Percentiles rank a stretch among this genome's conserved stretches.
Conservation (phyloP, 2,797 vertebrate genomes). For the Lacerta bilineata region DNA sequence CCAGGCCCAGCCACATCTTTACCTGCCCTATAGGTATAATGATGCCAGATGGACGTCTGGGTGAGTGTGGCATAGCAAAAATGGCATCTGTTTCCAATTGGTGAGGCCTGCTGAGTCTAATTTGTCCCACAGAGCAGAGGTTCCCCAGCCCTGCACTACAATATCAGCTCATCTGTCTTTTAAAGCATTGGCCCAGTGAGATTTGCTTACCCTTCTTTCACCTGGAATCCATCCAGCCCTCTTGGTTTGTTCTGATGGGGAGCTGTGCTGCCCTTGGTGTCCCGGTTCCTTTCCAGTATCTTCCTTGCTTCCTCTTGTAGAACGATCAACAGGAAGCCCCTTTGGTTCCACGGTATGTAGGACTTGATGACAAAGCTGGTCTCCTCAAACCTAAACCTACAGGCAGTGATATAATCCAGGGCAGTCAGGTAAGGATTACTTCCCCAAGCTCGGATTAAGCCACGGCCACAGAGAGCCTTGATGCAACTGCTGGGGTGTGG, state of each 20-base stretch:
- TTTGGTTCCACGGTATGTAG: constrained; percentile 93
- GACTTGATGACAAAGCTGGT: constrained; percentile 88
- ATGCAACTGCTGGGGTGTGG: constrained; percentile 92
- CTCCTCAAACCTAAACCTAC: constrained; percentile 87
- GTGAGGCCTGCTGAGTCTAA: too few relatives aligned
- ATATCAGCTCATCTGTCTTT: background rate
- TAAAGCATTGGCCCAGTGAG: background rate
- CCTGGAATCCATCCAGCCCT: constrained; percentile 36
- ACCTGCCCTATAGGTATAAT: too few relatives aligned
- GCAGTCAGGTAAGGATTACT: constrained; percentile 87
- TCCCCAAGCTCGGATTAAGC: constrained; percentile 87
- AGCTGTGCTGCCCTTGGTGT: background rate
- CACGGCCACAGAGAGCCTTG: constrained; percentile 92
- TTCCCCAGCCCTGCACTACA: background rate
- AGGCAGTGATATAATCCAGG: constrained; percentile 94
- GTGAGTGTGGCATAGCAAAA: too few relatives aligned
- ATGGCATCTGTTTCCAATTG: too few relatives aligned
- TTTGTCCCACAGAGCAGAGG: too few relatives aligned
- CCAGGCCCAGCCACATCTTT: too few relatives aligned
- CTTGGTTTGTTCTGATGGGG: constrained; percentile 20
- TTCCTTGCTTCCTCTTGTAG: constrained; percentile 91
- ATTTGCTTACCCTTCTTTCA: constrained; percentile 81
- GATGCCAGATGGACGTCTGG: too few relatives aligned
- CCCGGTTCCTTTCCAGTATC: constrained; percentile 84
- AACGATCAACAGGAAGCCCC: constrained; percentile 89